Base-by-base conservation (phyloP, 2,113 vertebrate species). In the Copsychus sechellarum region DNA sequence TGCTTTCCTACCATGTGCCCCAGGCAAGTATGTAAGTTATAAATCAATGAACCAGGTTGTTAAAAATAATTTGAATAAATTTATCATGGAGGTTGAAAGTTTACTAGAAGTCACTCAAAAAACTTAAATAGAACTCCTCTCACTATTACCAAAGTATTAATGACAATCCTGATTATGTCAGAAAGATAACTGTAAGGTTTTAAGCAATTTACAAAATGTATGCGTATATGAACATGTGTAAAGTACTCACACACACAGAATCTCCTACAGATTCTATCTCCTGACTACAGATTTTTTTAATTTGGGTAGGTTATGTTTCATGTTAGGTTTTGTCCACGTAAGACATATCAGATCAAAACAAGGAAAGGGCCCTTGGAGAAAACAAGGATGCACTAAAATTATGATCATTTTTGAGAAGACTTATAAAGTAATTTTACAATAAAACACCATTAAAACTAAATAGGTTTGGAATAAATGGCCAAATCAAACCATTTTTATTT, bases 221-320 rank as follows among this genome's bases (percentile, higher is more conserved):
- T 28, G 1, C 24, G 22, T 31, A 19, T 5, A 12, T 6, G 34
- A 62, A 56, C 36, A 60, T 6, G 3, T 29, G 6, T 17, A 67
- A 67, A 17, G 8, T 43, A 64, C 8, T 53, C 26, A n/a, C 8
- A 60, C 16, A 45, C 23, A 45, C 6, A 36, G 2, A n/a, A n/a
- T 45, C 3, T 34, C 17, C 60, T 67, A 50, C 18, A 87, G n/a
- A 26, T 83, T 66, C 24, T 11, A 2, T 29, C 24, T 43, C 29
- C 14, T 48, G 14, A 6, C 8, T 45, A 65, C 11, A 45, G 12
- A 25, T 18, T 50, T 23, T 62, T 81, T n/a, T 1, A 34, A 36
- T 54, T 43, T 0, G 0, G 6, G 19, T 25, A 16, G 9, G 3
- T 40, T 73, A 62, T 26, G 8, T 17, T 57, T 28, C 1, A 0